Conservation (phyloP, 2,888 invertebrate genomes). For the Pristionchus maxplancki region DNA sequence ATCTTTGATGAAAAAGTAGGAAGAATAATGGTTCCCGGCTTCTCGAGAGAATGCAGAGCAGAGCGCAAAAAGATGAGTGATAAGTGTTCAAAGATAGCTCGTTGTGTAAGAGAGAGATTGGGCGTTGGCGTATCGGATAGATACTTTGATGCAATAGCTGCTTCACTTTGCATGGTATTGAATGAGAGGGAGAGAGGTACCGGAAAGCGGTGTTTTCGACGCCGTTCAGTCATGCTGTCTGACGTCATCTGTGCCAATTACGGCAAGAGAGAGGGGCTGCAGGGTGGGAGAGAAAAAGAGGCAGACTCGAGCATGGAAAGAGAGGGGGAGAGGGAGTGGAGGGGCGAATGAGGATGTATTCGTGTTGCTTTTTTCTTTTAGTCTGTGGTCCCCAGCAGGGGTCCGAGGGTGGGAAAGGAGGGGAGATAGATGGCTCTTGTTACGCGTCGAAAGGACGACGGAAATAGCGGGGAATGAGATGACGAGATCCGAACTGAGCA, state of each 20-base stretch:
- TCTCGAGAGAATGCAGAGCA: not conserved
- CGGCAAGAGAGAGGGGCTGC: not conserved
- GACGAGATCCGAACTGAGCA: conserved; percentile 22
- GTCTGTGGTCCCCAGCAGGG: not conserved
- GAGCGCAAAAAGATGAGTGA: conserved; percentile 20
- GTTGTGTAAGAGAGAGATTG: not conserved
- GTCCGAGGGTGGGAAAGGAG: not conserved
- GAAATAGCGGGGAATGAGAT: conserved; percentile 16
- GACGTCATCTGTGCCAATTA: conserved; percentile 4
- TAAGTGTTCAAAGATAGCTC: conserved; percentile 42
- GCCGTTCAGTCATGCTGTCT: conserved; percentile 4
- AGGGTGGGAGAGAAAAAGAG: not conserved
- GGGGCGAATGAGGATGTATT: not conserved
- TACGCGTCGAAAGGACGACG: not conserved
- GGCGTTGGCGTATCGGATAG: not conserved
- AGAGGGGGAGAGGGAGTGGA: not conserved
- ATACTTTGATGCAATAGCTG: conserved; percentile 27
- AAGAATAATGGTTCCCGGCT: not conserved
- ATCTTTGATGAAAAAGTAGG: not conserved
- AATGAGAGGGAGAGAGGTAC: not conserved
- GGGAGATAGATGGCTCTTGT: not conserved
- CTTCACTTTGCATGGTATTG: not conserved
- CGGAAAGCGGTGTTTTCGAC: not conserved
- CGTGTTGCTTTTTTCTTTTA: not conserved
- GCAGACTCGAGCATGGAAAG: not conserved